Evolutionary conservation across 2,113 vertebrate genomes (phyloP), one percentile per base, ranked within the genome.

Genomic region (Sylvietta virens): DNA sequence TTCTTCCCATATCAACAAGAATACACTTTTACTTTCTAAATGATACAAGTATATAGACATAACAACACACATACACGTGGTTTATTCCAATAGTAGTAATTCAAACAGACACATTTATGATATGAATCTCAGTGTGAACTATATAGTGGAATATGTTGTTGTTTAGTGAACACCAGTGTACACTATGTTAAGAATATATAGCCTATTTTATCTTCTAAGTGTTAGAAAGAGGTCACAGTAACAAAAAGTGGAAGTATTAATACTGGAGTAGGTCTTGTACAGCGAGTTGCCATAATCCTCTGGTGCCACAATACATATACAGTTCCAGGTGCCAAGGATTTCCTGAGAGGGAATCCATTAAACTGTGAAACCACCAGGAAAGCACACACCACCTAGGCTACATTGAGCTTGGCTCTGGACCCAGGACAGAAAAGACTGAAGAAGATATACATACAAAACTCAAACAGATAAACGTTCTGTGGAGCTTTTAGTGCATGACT

Each of bases 341-440:
- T 86, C 72, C 70, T 0, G 0, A 70, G 28, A 54, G 50, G 1
- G 9, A 22, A 58, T 7, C 14, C 39, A 84, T 39, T 66, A 70
- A 86, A 91, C 3, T 39, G 72, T 45, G 77, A 77, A 91, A 78
- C 44, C 28, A 48, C 11, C 26, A 53, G n/a, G 64, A 83, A 83
- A 20, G 56, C 31, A 80, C 28, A 51, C 7, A 18, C 7, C 37
- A 81, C 39, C 47, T 0, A 0, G 11, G 42, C 30, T 88, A 78
- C 35, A 54, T 10, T 37, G 16, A 77, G 27, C 76, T 77, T 82
- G 60, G 33, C 58, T 58, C 10, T 45, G 35, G 69, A 86, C 14
- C 12, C 51, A 54, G 42, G 45, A 60, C 30, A 89, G 27, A 57
- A 71, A 64, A 1, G 14, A 84, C 31, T 24, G 21, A 61, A 33